Percentiles rank a stretch among this genome's conserved stretches.
These are phyloP conservation scores for Lineus longissimus DNA, from an alignment of 1,140 invertebrate genomes.

Conservation along the genomic window DNA sequence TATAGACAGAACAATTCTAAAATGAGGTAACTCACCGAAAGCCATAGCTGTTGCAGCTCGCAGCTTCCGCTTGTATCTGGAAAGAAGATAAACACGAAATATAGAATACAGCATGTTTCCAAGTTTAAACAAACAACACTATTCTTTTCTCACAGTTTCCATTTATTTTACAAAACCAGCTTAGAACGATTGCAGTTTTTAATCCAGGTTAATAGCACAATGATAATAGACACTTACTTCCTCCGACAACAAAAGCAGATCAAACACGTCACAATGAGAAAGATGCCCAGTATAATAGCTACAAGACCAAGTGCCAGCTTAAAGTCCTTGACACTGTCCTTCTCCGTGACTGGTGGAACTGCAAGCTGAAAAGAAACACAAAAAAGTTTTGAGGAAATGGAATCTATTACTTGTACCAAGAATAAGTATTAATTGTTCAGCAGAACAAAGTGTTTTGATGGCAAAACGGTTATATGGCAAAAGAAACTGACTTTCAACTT, in stretches of 20 bases:
- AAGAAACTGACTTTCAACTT: too few species aligned
- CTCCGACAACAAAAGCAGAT: slow-evolving; percentile 24
- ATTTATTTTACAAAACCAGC: too few species aligned
- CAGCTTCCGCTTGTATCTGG: slow-evolving; percentile 75
- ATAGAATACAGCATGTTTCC: neutral
- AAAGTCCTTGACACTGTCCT: slow-evolving; percentile 22
- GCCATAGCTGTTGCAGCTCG: slow-evolving; percentile 90
- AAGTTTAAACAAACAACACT: too few species aligned
- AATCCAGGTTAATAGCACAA: neutral
- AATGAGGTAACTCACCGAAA: slow-evolving; percentile 66
- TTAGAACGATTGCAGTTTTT: too few species aligned
- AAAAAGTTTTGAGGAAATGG: neutral
- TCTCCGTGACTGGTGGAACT: slow-evolving; percentile 12
- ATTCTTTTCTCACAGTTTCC: too few species aligned
- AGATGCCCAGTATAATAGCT: slow-evolving; percentile 31
- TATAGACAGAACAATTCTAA: too few species aligned
- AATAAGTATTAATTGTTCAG: too few species aligned
- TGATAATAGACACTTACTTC: slow-evolving; percentile 19
- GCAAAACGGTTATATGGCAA: too few species aligned
- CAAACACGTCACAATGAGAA: slow-evolving; percentile 27
- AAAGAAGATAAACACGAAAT: slow-evolving; percentile 16
- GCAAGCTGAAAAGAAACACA: slow-evolving; percentile 23
- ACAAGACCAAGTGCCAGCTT: slow-evolving; percentile 37
- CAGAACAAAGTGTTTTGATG: too few species aligned
- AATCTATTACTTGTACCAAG: neutral